Conservation (phyloP, 2,797 vertebrate species). For the Fistularia tabacaria region DNA sequence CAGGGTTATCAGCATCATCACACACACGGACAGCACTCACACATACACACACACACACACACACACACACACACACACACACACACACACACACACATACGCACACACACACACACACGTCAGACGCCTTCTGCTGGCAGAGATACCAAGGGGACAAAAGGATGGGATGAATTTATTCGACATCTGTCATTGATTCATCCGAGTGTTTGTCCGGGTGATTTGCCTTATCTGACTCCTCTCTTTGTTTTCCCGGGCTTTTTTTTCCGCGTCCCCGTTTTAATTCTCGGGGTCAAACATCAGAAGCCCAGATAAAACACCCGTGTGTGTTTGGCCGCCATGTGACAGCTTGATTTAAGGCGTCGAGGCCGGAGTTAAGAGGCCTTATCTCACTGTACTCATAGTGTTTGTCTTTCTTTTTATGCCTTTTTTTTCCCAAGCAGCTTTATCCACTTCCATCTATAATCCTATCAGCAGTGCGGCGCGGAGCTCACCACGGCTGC, state of each 20-base stretch:
- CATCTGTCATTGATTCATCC: constrained; percentile 61
- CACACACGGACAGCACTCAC: constrained; percentile 7
- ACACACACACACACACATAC: constrained; percentile 5
- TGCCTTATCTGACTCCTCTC: constrained; percentile 28
- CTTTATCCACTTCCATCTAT: constrained; percentile 10
- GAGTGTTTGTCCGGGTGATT: constrained; percentile 56
- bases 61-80: constrained; percentile 13
- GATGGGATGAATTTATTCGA: constrained; percentile 49
- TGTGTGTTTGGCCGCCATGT: constrained; percentile 25
- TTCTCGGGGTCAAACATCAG: constrained; percentile 28
- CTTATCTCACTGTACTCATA: constrained; percentile 31
- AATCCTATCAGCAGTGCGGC: constrained; percentile 17
- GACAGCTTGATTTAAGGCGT: constrained; percentile 32
- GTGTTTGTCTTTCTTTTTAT: constrained; percentile 19
- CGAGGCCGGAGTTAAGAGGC: constrained; percentile 27
- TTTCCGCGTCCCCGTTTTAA: constrained; percentile 10
- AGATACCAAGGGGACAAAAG: constrained; percentile 50
- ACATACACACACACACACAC: neutral
- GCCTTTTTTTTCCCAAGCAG: constrained; percentile 10
- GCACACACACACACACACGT: constrained; percentile 14
- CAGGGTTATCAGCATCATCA: constrained; percentile 59
- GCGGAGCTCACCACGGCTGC: constrained; percentile 13
- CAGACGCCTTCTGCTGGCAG: constrained; percentile 47
- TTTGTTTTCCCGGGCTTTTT: constrained; percentile 7
- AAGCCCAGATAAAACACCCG: constrained; percentile 24